Conservation (phyloP, 2,888 invertebrate genomes). For the Cyaniris semiargus region DNA sequence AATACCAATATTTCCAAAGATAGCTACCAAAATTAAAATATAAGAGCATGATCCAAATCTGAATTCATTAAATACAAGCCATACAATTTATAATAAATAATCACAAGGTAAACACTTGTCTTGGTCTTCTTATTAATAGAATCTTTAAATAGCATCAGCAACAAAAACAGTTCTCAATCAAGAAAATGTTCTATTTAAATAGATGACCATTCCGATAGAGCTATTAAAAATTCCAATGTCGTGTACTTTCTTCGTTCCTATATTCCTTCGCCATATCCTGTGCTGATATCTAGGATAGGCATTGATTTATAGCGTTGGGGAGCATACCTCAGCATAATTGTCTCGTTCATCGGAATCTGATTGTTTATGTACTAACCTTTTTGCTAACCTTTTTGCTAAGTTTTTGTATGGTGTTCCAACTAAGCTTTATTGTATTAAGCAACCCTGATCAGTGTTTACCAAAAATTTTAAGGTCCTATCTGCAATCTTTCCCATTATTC, state of each 20-base stretch:
- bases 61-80: too few species aligned
- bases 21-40: background rate
- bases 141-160: background rate
- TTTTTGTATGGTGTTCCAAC: background rate
- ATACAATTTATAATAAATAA: background rate
- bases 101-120: background rate
- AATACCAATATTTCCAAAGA: background rate
- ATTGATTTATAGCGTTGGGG: constrained; percentile 1
- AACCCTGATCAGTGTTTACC: background rate
- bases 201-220: constrained; percentile 23
- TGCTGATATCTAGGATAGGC: constrained; percentile 35
- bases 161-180: background rate
- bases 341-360: background rate
- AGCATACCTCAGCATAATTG: background rate
- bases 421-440: background rate
- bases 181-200: constrained; percentile 9
- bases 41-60: background rate
- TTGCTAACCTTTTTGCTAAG: too few species aligned
- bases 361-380: background rate
- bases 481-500: background rate
- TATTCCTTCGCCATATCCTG: constrained; percentile 38
- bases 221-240: constrained; percentile 26
- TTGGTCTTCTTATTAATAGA: background rate
- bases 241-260: constrained; percentile 16
- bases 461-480: background rate